Conservation (phyloP, 2,888 invertebrate genomes). For the Caenorhabditis virilis region DNA sequence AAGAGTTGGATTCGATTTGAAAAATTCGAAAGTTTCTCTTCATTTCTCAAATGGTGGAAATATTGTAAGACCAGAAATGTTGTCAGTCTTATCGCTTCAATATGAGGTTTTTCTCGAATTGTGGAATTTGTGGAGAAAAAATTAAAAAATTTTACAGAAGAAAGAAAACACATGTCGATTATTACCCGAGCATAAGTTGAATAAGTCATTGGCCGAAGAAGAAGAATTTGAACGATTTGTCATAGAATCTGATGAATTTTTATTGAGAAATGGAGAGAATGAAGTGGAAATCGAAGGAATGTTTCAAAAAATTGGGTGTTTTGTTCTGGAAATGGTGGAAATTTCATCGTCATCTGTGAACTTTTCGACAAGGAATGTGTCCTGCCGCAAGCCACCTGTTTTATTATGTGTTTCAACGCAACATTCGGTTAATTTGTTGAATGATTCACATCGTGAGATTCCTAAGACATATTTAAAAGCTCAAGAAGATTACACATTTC, state of each 20-base stretch:
- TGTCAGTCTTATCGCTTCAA: conserved; percentile 21
- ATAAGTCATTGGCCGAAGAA: conserved; percentile 1
- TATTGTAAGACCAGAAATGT: conserved; percentile 10
- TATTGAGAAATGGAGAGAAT: too few species aligned
- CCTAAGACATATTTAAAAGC: too few species aligned
- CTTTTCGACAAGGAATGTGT: conserved; percentile 12
- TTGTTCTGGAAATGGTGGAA: conserved; percentile 20
- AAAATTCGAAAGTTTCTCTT: conserved; percentile 14
- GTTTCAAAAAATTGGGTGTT: conserved; percentile 14
- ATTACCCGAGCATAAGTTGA: conserved; percentile 13
- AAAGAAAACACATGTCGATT: conserved; percentile 31
- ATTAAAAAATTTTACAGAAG: conserved; percentile 12
- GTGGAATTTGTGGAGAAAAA: too few species aligned
- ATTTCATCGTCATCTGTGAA: background rate
- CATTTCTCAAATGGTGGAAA: conserved; percentile 5
- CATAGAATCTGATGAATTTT: background rate
- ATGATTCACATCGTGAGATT: too few species aligned
- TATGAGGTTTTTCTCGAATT: conserved; percentile 26
- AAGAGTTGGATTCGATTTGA: conserved; percentile 15
- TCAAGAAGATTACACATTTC: conserved; percentile 1
- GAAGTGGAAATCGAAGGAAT: background rate
- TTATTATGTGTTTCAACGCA: conserved; percentile 30
- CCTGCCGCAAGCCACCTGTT: conserved; percentile 9
- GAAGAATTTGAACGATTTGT: background rate
- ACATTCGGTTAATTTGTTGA: conserved; percentile 16